A percentile compares a stretch with the other conserved stretches of the same genome.
phyloP scores from a whole-genome alignment of 2,797 vertebrate species.

The Bucorvus abyssinicus region DNA sequence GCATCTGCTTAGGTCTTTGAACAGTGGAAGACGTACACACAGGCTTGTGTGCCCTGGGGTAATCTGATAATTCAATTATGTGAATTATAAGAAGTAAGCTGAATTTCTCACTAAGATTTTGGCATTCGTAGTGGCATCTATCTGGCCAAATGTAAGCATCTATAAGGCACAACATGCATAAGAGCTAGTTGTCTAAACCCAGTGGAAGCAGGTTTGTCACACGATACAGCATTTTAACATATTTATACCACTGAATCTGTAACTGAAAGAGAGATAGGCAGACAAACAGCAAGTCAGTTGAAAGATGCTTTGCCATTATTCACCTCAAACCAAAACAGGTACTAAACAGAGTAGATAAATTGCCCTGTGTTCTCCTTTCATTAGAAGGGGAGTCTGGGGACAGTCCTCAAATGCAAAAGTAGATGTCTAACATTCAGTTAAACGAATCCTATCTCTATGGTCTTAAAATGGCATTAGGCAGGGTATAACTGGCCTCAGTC shows the following conservation, averaged over 20 bases:
- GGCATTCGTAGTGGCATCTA: not conserved
- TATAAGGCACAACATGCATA: not conserved
- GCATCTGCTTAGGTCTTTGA: not conserved
- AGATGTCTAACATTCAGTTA: not conserved
- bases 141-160: not conserved
- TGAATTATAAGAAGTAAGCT: not conserved
- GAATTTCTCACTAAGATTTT: conserved; percentile 4
- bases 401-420: not conserved
- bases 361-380: not conserved
- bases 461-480: not conserved
- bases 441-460: not conserved
- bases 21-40: not conserved
- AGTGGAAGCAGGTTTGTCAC: not conserved
- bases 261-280: not conserved
- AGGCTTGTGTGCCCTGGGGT: not conserved
- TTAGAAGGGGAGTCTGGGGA: not conserved
- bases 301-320: not conserved
- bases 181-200: not conserved
- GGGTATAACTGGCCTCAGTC: not conserved
- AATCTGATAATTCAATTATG: not conserved
- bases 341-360: not conserved
- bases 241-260: not conserved
- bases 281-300: not conserved
- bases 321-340: not conserved
- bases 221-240: not conserved